Conservation (phyloP, 2,888 invertebrate genomes). For the Leptarthrus brevirostris region DNA sequence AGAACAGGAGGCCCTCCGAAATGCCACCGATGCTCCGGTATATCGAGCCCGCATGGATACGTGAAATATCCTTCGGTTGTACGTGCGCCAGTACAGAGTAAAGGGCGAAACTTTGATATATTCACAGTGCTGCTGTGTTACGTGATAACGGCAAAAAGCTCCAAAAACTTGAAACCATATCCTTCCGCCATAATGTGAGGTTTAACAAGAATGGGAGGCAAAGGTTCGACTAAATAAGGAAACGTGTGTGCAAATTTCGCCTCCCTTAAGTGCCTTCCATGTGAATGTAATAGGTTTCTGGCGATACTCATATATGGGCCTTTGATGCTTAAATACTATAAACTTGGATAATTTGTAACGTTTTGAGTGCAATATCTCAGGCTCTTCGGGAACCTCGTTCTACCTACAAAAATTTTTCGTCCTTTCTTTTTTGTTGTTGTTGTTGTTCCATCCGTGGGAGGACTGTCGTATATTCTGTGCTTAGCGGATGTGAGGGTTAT, state of each 20-base stretch:
- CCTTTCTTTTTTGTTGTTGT: too few relatives aligned
- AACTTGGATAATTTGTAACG: slow-evolving; percentile 45
- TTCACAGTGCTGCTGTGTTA: slow-evolving; percentile 36
- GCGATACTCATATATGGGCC: slow-evolving; percentile 16
- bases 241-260: slow-evolving; percentile 16
- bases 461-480: too few relatives aligned
- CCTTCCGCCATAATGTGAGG: slow-evolving; percentile 23
- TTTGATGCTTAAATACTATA: slow-evolving; percentile 49
- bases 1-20: too few relatives aligned
- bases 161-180: slow-evolving; percentile 43
- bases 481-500: too few relatives aligned
- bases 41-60: slow-evolving; percentile 13
- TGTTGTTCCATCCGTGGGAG: too few relatives aligned
- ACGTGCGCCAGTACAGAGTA: background rate
- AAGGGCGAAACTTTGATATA: slow-evolving; percentile 32
- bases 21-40: slow-evolving; percentile 10
- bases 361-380: slow-evolving; percentile 26
- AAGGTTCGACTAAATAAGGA: slow-evolving; percentile 15
- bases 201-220: background rate
- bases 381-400: background rate
- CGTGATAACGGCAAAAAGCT: slow-evolving; percentile 37
- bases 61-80: slow-evolving; percentile 1
- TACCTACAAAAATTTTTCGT: too few relatives aligned
- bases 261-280: background rate
- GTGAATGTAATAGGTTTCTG: background rate